Base-by-base conservation (phyloP, 2,888 invertebrate genomes). In the Noctua janthina region DNA sequence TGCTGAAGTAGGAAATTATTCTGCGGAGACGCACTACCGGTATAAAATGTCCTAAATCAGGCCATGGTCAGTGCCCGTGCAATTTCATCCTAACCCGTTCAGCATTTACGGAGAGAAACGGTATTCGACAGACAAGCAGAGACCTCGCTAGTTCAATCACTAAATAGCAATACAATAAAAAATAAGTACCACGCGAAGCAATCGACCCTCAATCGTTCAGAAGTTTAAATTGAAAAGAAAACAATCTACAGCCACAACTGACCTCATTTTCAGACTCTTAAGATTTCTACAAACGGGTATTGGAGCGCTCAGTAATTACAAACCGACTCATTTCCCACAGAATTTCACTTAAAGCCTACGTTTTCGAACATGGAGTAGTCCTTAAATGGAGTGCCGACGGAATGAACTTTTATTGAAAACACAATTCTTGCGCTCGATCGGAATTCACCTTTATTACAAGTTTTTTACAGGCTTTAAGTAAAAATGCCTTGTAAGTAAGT, bases 281-380 rank as follows among this genome's bases (percentile, higher is more conserved):
- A 76, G 74, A 51, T 76, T 76, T 82, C 87, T 66, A 69, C 49
- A 49, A 81, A 49, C 56, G 78, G 35, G 72, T 82, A 75, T 83
- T 78, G 72, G 72, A 78, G 75, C 74, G 72, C 51, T 39, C 66
- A 82, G 88, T 88, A 88, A 86, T 86, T 86, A 77, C 76, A 85
- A 74, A 85, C 74, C 72, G 59, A 81, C 82, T 86, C 82, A 85
- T 88, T 85, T 88, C 70, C 76, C 79, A 70, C 72, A 85, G 74
- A 86, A 85, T 88, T 82, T 85, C 78, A 85, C 79, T 82, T 78
- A 77, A 77, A 88, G 74, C 79, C 81, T 81, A 79, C 67, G 74
- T 49, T 85, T 72, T 73, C n/a, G 39, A 66, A 39, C 82, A 39
- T 39, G 6, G 82, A 85, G 68, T n/a, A 73, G 29, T 17, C 2